Percentiles rank a stretch among this genome's conserved stretches.
These are phyloP conservation scores for Pleuronectes platessa DNA, from an alignment of 2,113 vertebrate genomes.

Conservation along the genomic window DNA sequence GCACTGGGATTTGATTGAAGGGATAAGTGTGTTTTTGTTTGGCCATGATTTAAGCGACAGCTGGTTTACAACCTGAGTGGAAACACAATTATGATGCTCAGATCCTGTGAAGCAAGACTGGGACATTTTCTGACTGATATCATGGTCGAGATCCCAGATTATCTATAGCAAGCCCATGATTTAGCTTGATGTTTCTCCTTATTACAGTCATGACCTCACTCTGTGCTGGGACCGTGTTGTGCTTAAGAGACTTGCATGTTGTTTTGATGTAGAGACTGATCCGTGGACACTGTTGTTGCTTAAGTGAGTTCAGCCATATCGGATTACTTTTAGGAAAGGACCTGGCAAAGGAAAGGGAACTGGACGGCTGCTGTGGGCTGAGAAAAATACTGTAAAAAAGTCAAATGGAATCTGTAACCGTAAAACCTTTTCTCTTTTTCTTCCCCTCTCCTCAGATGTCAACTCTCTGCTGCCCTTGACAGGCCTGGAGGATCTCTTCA, in stretches of 20 bases:
- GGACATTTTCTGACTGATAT: not conserved
- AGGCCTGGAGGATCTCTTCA: slow-evolving; percentile 80
- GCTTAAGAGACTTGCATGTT: too few relatives aligned
- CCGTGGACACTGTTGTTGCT: too few relatives aligned
- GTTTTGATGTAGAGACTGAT: too few relatives aligned
- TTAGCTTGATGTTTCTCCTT: too few relatives aligned
- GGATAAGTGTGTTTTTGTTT: not conserved
- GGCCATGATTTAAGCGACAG: not conserved
- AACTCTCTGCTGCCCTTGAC: slow-evolving; percentile 66
- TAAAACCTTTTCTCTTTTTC: not conserved
- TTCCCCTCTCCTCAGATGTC: slow-evolving; percentile 71
- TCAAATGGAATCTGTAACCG: not conserved
- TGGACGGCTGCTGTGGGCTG: not conserved
- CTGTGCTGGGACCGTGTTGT: too few relatives aligned
- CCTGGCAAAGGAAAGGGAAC: too few relatives aligned
- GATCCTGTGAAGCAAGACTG: not conserved
- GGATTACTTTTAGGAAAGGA: too few relatives aligned
- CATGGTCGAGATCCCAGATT: not conserved
- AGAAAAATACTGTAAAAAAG: not conserved
- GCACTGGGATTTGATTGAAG: too few relatives aligned
- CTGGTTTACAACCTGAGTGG: not conserved
- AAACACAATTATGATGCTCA: not conserved
- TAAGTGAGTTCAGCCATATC: too few relatives aligned
- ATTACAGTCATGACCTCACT: too few relatives aligned
- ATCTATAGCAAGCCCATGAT: not conserved